Evolutionary conservation across 2,888 invertebrate genomes (phyloP), one percentile per base, ranked within the genome.

Genomic region (Sarcophaga rosellei): DNA sequence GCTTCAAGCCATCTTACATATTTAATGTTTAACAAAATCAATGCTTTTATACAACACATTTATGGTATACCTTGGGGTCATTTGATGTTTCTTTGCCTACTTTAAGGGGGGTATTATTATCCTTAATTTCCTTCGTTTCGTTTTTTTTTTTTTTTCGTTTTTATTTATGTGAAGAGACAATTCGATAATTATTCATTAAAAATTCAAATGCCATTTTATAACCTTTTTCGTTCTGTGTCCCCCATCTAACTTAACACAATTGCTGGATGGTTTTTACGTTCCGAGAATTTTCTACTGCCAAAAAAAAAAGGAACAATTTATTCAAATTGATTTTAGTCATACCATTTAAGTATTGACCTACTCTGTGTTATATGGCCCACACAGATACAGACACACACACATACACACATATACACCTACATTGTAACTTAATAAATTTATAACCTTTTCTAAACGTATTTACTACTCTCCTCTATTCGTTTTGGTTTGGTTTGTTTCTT

Each of bases 291-390:
- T 23, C 47, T 25, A 35, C 44, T 66, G 8, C 17, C n/a, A 44
- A 35, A 61, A 75, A n/a, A 23, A 25, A 35, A 35, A 35, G 35
- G 35, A 66, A 47, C 44, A 82, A 82, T 77, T 84, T 75, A 84
- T 80, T 84, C 75, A 75, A 80, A 84, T 84, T 84, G 79, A 84
- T 75, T 84, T 80, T 53, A 84, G 70, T 80, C 75, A 79, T 75
- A 70, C 35, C 63, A 80, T 76, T 80, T 70, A 45, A 17, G 23
- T 80, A 76, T 75, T 84, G 84, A 84, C 84, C 84, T 72, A 80
- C 79, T 84, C 44, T 44, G 2, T 17, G 17, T n/a, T 61, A 20
- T 61, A 20, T 20, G 11, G 15, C n/a, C 10, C 10, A n/a, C 10
- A 57, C 10, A 23, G 44, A 74, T 59, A 68, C 68, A 47, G 12